Evolutionary conservation across 1,140 invertebrate species (phyloP), one percentile per base, ranked within the genome.

Genomic region (Musca domestica): DNA sequence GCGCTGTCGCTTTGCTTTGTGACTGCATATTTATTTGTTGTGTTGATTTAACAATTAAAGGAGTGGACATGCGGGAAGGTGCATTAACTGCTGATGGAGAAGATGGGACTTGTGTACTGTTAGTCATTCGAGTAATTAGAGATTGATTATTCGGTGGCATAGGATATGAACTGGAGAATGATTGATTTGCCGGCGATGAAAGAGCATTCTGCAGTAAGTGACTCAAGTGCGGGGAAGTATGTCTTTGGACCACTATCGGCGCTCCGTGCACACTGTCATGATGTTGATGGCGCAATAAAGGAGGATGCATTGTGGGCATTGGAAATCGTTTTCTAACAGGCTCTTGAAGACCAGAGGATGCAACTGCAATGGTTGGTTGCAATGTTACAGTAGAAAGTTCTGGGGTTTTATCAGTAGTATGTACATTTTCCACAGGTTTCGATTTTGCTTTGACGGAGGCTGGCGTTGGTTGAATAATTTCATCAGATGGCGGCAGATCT

Each of bases 401-500:
- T 5, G 34, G 6, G 10, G 2, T 41, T 41, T 5, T 9, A 17
- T 22, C 23, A 2, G 51, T 14, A 52, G 17, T 15, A 2, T 7
- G 58, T 27, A 27, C 10, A 23, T 67, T 67, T 56, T 67, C 54
- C 20, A 58, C 23, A 23, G 49, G 49, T 54, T 68, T 68, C 15
- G 34, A 14, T 68, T 66, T 67, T 5, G 34, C 23, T 30, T 70
- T 70, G 7, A 20, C 25, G 20, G 5, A 12, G 34, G 27, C 10
- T 2, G 54, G 61, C 0, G 84, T 83, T 23, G 85, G 85, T 30
- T 86, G 85, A 12, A 86, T 20, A 34, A 88, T 85, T 19, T 88
- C 86, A 1, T 85, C 85, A 67, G 87, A 73, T 19, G 73, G 84
- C 82, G 86, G 85, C 0, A 87, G 54, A 23, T 88, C 85, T 0